phyloP scores from a whole-genome alignment of 2,113 vertebrate species.

The Psittacus erithacus region DNA sequence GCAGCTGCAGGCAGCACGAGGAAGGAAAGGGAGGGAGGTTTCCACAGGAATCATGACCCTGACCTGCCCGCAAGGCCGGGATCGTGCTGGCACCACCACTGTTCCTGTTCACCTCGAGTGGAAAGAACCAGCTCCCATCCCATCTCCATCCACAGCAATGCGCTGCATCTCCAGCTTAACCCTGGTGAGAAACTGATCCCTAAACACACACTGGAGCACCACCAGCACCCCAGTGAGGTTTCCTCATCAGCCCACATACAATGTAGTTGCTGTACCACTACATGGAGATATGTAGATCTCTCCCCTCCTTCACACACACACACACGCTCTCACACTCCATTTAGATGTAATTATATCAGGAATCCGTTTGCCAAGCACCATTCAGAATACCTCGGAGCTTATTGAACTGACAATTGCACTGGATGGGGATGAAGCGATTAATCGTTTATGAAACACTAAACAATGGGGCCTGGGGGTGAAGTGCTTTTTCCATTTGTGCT shows the following conservation, averaged over 20 bases:
- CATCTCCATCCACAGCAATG: neutral
- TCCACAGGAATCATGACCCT: neutral
- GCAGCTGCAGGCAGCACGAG: neutral
- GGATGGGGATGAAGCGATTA: conserved; percentile 63
- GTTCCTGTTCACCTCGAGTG: neutral
- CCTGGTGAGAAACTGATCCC: neutral
- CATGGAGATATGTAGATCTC: accelerated
- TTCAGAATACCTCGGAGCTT: conserved; percentile 34
- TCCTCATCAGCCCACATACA: neutral
- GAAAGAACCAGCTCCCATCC: neutral
- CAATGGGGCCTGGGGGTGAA: conserved; percentile 56
- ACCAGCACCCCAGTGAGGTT: neutral
- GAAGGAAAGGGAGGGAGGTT: neutral
- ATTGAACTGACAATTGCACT: conserved; percentile 62
- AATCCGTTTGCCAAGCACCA: conserved; percentile 1
- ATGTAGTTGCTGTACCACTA: accelerated
- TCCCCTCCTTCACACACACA: accelerated
- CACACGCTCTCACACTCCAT: neutral
- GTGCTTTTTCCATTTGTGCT: conserved; percentile 45
- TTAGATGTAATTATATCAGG: conserved; percentile 46
- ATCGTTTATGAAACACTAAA: conserved; percentile 63
- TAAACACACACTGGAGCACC: accelerated
- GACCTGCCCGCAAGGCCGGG: neutral
- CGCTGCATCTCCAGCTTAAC: neutral
- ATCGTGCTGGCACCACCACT: accelerated